Conservation (phyloP, 2,888 invertebrate genomes). For the Gortyna flavago region DNA sequence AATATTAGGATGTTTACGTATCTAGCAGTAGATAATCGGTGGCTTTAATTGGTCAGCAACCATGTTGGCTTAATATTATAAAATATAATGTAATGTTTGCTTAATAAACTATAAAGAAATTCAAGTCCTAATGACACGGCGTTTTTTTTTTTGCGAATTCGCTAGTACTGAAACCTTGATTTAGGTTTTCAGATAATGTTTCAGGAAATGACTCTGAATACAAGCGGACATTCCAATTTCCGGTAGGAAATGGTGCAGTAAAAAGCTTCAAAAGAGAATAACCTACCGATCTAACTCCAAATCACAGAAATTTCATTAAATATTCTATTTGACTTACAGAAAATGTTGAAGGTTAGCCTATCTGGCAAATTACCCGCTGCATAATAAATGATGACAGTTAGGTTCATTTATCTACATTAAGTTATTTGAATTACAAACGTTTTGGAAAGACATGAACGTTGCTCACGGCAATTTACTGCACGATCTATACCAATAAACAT, state of each 20-base stretch:
- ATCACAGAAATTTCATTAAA: conserved; percentile 10
- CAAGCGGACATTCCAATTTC: background rate
- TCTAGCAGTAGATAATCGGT: conserved; percentile 30
- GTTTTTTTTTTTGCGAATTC: background rate
- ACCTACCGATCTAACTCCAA: conserved; percentile 1
- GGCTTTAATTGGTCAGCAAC: conserved; percentile 29
- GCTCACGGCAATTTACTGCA: conserved; percentile 50
- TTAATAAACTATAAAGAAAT: conserved; percentile 18
- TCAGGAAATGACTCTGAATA: conserved; percentile 28
- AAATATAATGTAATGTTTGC: conserved; percentile 14
- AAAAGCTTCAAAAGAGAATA: conserved; percentile 30
- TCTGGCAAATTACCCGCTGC: conserved; percentile 35
- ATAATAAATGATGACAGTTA: conserved; percentile 47
- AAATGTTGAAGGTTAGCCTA: conserved; percentile 32
- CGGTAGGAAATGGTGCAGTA: conserved; percentile 3
- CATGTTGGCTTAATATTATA: conserved; percentile 19
- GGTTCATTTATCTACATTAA: conserved; percentile 48
- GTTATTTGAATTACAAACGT: conserved; percentile 48
- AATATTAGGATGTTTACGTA: conserved; percentile 37
- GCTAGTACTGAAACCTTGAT: background rate
- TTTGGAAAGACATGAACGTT: conserved; percentile 54
- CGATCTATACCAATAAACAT: conserved; percentile 24
- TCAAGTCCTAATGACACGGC: conserved; percentile 1
- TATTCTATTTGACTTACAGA: conserved; percentile 29
- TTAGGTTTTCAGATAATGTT: conserved; percentile 11